Percentiles rank a stretch among this genome's conserved stretches.
These are phyloP conservation scores for Agapornis canus DNA, from an alignment of 2,797 vertebrate species.

Conservation along the genomic window DNA sequence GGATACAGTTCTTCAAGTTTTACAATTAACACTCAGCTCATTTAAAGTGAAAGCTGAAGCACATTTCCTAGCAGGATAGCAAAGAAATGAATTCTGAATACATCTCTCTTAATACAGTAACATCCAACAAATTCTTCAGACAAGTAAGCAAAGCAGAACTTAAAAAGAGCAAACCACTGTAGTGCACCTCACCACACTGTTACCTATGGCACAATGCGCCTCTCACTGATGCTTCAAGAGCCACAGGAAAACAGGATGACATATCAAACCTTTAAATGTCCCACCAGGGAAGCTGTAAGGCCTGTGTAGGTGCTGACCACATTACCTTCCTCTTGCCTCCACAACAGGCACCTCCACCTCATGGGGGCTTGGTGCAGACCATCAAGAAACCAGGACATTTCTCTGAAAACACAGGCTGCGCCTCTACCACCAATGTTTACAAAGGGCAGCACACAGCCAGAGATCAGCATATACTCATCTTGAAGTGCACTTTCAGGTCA, in stretches of 20 bases:
- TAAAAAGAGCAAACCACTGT: background rate
- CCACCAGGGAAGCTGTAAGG: background rate
- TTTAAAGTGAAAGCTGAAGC: background rate
- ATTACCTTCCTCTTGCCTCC: background rate
- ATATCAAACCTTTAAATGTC: background rate
- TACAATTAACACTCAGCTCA: background rate
- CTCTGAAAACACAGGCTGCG: background rate
- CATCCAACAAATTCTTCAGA: background rate
- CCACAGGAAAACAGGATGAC: background rate
- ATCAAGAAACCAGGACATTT: background rate
- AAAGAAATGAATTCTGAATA: background rate
- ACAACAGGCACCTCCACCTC: background rate
- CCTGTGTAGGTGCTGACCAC: background rate
- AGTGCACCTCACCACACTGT: background rate
- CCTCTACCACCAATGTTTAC: background rate
- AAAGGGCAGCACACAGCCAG: background rate
- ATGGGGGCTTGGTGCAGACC: background rate
- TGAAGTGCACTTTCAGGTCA: background rate
- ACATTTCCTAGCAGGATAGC: background rate
- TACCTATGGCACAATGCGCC: fast-evolving
- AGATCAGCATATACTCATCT: background rate
- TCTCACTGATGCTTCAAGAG: background rate
- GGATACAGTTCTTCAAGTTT: background rate
- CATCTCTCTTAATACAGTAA: background rate
- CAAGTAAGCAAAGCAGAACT: background rate